These are phyloP conservation scores for Horisme vitalbata DNA, from an alignment of 2,888 invertebrate genomes.

Conservation along the genomic window DNA sequence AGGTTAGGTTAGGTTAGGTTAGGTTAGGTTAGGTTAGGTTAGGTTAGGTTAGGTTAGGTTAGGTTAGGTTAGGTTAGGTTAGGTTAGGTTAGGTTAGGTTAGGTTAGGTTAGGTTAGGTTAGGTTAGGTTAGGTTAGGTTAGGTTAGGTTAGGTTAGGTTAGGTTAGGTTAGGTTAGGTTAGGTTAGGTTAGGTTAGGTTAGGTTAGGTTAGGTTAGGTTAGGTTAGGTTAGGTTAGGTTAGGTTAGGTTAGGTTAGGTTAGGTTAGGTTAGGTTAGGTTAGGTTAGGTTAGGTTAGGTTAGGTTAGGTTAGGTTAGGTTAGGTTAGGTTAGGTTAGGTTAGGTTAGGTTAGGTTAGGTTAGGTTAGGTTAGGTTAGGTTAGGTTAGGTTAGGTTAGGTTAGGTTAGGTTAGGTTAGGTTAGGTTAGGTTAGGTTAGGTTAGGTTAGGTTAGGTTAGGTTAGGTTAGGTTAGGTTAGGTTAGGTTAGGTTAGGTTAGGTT, in stretches of 20 bases:
- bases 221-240: slow-evolving; percentile 1
- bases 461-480: slow-evolving; percentile 1
- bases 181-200: slow-evolving; percentile 1
- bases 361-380: slow-evolving; percentile 1
- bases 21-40: slow-evolving; percentile 1
- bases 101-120: slow-evolving; percentile 1
- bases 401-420: slow-evolving; percentile 1
- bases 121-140: slow-evolving; percentile 1
- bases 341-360: slow-evolving; percentile 1
- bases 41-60: slow-evolving; percentile 1
- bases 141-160: slow-evolving; percentile 1
- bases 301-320: slow-evolving; percentile 1
- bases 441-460: slow-evolving; percentile 1
- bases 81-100: slow-evolving; percentile 1
- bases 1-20: slow-evolving; percentile 1
- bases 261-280: slow-evolving; percentile 1
- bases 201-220: slow-evolving; percentile 1
- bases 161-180: slow-evolving; percentile 1
- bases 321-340: slow-evolving; percentile 1
- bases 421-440: slow-evolving; percentile 1
- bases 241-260: slow-evolving; percentile 1
- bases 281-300: slow-evolving; percentile 1
- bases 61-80: slow-evolving; percentile 1
- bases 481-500: slow-evolving; percentile 1
- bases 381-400: slow-evolving; percentile 1